Evolutionary conservation across 2,888 invertebrate genomes (phyloP).

Genomic region (Bombylius major): DNA sequence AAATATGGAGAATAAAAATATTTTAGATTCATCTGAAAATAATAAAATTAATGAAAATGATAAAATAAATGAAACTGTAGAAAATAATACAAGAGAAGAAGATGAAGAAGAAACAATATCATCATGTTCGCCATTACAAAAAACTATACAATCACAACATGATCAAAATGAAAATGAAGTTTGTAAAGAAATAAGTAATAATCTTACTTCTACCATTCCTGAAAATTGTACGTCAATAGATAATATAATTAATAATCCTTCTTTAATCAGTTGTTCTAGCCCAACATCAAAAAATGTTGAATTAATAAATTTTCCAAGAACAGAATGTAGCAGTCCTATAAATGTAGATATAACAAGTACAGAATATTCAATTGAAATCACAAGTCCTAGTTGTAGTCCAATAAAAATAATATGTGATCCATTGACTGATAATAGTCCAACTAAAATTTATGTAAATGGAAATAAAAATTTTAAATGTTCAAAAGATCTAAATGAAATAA

Average conservation of each 20-base stretch:
- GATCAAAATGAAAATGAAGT: conserved; percentile 20
- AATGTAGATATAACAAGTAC: too few species aligned
- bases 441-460: neutral
- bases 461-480: neutral
- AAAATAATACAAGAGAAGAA: neutral
- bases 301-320: too few species aligned
- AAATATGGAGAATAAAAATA: neutral
- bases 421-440: neutral
- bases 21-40: neutral
- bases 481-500: conserved; percentile 4
- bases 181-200: neutral
- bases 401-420: neutral
- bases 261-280: neutral
- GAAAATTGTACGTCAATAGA: too few species aligned
- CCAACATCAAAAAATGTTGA: neutral
- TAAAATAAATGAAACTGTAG: neutral
- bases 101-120: neutral
- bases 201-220: too few species aligned
- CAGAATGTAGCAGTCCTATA: too few species aligned
- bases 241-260: too few species aligned
- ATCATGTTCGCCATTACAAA: too few species aligned
- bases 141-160: neutral
- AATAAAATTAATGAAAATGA: conserved; percentile 1
- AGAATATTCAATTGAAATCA: neutral
- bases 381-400: neutral